Conservation (phyloP, 2,113 vertebrate species). For the Pluvialis apricaria region DNA sequence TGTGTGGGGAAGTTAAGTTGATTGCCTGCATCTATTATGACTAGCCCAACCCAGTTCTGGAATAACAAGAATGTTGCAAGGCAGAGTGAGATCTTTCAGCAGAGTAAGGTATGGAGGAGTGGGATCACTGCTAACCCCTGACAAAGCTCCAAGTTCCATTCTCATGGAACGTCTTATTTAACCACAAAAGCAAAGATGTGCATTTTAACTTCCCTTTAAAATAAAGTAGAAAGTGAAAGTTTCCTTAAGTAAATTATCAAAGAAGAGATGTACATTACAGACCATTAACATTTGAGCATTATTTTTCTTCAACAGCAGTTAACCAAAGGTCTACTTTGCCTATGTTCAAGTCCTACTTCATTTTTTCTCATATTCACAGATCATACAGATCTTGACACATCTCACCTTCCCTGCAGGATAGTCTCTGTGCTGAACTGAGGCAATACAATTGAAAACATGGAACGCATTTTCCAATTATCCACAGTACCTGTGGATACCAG, state of each 20-base stretch:
- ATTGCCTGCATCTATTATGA: conserved; percentile 57
- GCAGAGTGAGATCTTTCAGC: conserved; percentile 49
- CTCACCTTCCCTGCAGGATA: neutral
- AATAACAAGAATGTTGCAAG: conserved; percentile 65
- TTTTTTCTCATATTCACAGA: neutral
- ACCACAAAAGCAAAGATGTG: neutral
- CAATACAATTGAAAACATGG: neutral
- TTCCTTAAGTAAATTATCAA: neutral
- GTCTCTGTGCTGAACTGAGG: neutral
- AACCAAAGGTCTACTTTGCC: neutral
- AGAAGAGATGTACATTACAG: neutral
- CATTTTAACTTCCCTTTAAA: neutral
- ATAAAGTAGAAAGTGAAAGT: neutral
- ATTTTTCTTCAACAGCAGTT: neutral
- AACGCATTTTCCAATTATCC: neutral
- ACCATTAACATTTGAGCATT: neutral
- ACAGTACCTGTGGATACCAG: neutral
- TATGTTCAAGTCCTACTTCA: neutral
- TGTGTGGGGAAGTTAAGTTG: conserved; percentile 41
- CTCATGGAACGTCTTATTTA: neutral
- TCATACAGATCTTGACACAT: neutral
- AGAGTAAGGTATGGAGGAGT: neutral
- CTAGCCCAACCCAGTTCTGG: conserved; percentile 66
- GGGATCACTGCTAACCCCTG: conserved; percentile 30
- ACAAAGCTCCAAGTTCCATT: neutral